phyloP scores from a whole-genome alignment of 2,113 vertebrate genomes.

The Callocephalon fimbriatum region DNA sequence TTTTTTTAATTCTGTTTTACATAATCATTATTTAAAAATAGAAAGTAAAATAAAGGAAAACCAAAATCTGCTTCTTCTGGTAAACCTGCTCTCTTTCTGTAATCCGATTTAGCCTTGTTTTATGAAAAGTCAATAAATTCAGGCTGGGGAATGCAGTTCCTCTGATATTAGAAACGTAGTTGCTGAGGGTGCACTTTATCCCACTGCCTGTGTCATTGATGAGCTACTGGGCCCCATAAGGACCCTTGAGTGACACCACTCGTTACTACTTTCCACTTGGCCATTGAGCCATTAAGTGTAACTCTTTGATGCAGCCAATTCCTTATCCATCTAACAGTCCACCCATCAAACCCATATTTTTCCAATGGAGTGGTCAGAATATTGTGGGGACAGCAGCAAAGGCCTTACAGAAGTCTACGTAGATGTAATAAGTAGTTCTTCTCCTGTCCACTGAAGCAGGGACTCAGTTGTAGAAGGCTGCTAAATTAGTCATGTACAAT shows the following conservation, averaged over 20 bases:
- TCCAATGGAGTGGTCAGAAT: background rate
- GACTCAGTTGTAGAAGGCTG: background rate
- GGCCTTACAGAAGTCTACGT: background rate
- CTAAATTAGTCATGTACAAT: accelerated
- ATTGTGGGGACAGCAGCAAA: background rate
- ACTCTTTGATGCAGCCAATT: background rate
- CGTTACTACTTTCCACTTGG: background rate
- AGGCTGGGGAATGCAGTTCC: background rate
- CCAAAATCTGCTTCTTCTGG: background rate
- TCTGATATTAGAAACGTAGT: background rate
- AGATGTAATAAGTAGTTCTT: background rate
- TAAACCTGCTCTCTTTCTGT: background rate
- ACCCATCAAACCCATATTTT: background rate
- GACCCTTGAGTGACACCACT: background rate
- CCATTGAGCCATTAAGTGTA: background rate
- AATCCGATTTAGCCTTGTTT: background rate
- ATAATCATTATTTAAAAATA: background rate
- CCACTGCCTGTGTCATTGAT: background rate
- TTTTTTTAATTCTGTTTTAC: background rate
- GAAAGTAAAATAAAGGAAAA: background rate
- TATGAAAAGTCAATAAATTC: background rate
- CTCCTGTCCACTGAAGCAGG: background rate
- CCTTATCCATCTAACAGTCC: background rate
- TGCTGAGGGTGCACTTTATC: background rate
- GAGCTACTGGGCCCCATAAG: background rate